Evolutionary conservation across 1,140 invertebrate species (phyloP), one percentile per base, ranked within the genome.

Genomic region (Phymorhynchus buccinoides): DNA sequence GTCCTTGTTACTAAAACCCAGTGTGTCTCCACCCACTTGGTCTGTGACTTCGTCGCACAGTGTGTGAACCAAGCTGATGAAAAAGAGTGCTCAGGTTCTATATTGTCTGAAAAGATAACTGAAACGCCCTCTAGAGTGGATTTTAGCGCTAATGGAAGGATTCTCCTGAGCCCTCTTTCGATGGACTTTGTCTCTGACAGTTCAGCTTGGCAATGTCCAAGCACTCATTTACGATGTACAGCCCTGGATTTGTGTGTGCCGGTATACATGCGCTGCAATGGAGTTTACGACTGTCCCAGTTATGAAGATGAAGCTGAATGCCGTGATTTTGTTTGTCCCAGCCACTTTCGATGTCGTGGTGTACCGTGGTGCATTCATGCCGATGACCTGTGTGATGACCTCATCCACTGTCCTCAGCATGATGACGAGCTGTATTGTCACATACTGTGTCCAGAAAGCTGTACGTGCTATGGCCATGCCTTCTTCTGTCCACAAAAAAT

Each of bases 371-470:
- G 86, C 42, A 44, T 85, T 44, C 75, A 68, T 22, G 9, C 39
- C 30, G 42, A 66, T 30, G 32, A 81, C 32, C 27, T 86, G 2
- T 83, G 80, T 35, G 78, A 81, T 84, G 48, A 42, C 16, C 12
- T 39, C 18, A 27, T 30, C 37, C 44, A 87, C 52, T 85, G 80
- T 84, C 85, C 81, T 44, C 73, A 84, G 41, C 52, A 68, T 79
- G 84, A 85, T 27, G 80, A 87, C 41, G 84, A 86, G 41, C 39
- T 56, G 75, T 82, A 83, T 30, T 87, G 81, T 80, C 30, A 81
- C 22, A 2, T 78, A 14, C 32, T 12, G 14, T 78, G 75, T 6
- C 35, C 75, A 92, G 88, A 42, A 91, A 66, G 35, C 27, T 87
- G 84, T 48, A 56, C 35, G 22, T 87, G 80, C 48, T 37, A 35